Conservation (phyloP, 2,797 vertebrate genomes). For the Triplophysa yarkandensis region DNA sequence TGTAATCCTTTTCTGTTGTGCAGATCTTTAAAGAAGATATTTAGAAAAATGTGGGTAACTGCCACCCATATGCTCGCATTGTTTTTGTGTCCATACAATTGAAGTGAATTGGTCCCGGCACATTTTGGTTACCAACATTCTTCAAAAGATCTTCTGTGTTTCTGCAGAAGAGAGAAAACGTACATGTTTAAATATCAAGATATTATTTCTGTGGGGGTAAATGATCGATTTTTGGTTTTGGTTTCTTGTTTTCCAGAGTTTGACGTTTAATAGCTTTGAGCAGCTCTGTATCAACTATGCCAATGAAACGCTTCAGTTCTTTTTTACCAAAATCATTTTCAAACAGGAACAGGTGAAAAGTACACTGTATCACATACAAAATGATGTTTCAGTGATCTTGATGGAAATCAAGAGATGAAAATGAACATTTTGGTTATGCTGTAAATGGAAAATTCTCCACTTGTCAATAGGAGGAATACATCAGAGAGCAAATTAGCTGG, state of each 20-base stretch:
- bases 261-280: slow-evolving; percentile 94
- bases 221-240: no score
- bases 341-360: slow-evolving; percentile 89
- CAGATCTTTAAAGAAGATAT: no score
- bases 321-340: slow-evolving; percentile 91
- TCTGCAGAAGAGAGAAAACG: no score
- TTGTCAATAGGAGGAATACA: slow-evolving; percentile 86
- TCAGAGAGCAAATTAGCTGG: slow-evolving; percentile 92
- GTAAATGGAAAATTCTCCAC: slow-evolving; percentile 22
- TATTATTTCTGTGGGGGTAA: no score
- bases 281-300: slow-evolving; percentile 97
- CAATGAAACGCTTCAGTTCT: slow-evolving; percentile 93
- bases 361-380: background rate
- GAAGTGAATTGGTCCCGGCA: no score
- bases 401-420: no score
- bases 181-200: no score
- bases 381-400: background rate
- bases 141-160: no score
- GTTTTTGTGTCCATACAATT: background rate
- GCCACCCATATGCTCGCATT: no score
- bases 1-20: background rate
- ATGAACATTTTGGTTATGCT: no score
- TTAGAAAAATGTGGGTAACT: no score
- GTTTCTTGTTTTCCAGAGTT: slow-evolving; percentile 75
- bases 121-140: no score